Conservation (phyloP, 2,113 vertebrate genomes). For the Sphaerodactylus townsendi region DNA sequence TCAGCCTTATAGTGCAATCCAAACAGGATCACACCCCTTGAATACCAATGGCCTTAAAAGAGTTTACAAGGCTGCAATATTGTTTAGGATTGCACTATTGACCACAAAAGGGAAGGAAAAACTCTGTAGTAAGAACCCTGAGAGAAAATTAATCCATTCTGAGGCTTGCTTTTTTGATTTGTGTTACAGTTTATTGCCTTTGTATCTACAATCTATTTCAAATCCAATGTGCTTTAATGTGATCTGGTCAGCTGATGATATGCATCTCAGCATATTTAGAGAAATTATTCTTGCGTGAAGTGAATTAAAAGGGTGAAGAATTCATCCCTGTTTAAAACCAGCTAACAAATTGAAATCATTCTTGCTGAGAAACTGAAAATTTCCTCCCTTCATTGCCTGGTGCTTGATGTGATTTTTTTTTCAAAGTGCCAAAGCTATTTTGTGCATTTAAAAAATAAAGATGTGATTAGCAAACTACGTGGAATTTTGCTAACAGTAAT, state of each 20-base stretch:
- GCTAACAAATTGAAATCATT: slow-evolving; percentile 15
- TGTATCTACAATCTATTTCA: slow-evolving; percentile 24
- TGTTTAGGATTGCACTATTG: neutral
- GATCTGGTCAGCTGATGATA: slow-evolving; percentile 16
- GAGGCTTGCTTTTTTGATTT: neutral
- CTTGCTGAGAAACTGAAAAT: slow-evolving; percentile 20
- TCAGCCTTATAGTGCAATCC: too few species aligned
- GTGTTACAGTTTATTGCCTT: slow-evolving; percentile 27
- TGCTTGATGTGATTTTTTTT: slow-evolving; percentile 31
- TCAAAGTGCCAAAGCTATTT: slow-evolving; percentile 10
- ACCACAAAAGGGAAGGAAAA: neutral
- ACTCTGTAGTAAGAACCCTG: neutral
- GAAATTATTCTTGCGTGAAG: slow-evolving; percentile 17
- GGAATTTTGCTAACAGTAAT: slow-evolving; percentile 32
- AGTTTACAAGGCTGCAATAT: too few species aligned
- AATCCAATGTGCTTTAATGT: slow-evolving; percentile 28
- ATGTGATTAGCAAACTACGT: slow-evolving; percentile 49
- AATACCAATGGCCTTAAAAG: too few species aligned
- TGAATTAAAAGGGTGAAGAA: slow-evolving; percentile 33
- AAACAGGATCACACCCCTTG: too few species aligned
- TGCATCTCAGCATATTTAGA: neutral
- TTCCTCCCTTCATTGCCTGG: slow-evolving; percentile 33
- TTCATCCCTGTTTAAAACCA: slow-evolving; percentile 21
- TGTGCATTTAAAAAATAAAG: slow-evolving; percentile 16
- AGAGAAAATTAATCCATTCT: neutral